Evolutionary conservation across 2,888 invertebrate genomes (phyloP), one percentile per base, ranked within the genome.

Genomic region (Erannis defoliaria): DNA sequence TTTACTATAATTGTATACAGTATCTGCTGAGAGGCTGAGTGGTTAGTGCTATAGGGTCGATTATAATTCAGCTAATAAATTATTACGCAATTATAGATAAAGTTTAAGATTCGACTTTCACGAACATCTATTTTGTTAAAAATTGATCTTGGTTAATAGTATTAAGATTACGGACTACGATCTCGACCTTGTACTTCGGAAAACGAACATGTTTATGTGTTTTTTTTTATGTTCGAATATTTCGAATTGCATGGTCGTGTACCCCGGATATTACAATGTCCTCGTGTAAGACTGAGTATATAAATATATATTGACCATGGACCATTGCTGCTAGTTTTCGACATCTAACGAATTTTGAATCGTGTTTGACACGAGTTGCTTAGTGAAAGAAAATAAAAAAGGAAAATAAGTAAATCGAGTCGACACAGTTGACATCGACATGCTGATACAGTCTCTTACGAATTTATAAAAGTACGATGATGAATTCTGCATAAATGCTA

Each of bases 401-500:
- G 21, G 38, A 38, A 46, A 16, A 16, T 51, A 49, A 45, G 6
- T 10, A 38, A 38, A 23, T 51, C 51, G 55, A 19, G n/a, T 46
- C 51, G 55, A 61, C 55, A 46, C 55, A 61, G 55, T 61, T 55
- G 55, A 10, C 26, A 23, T 37, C 51, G 40, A 40, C 35, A 48
- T 46, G 42, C 40, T 37, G 16, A 35, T 31, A 40, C 2, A 50
- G 31, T 54, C 43, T 56, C 55, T 68, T 60, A 69, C 70, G 71
- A 71, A 73, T 73, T 70, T 71, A 73, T 66, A 45, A 45, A 10
- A 31, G 29, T 29, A 31, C n/a, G 26, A 14, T 45, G 16, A 37
- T 70, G 68, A 67, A n/a, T n/a, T n/a, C n/a, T n/a, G n/a, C n/a
- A n/a, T n/a, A n/a, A n/a, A n/a, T 73, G 67, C 67, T 70, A 63